Base-by-base conservation (phyloP, 2,113 vertebrate species). In the Bombycilla garrulus region DNA sequence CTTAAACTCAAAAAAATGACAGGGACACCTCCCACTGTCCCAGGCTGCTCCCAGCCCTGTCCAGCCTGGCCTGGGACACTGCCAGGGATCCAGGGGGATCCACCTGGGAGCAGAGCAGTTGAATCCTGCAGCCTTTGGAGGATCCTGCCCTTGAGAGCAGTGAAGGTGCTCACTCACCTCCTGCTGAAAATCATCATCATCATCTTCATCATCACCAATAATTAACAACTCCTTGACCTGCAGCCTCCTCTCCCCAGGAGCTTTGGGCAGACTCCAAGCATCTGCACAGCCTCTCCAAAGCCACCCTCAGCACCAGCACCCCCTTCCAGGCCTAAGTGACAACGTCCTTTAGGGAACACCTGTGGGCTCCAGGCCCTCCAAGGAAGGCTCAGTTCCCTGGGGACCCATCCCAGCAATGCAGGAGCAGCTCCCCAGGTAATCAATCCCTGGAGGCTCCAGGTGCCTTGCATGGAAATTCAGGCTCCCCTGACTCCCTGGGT, bases 271-370 rank as follows among this genome's bases (percentile, higher is more conserved):
- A 14, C 48, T 23, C 40, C 48, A 45, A 7, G 38, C 58, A 23
- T 4, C 48, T 11, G 33, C 67, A 31, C 3, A 16, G 56, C 57
- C 47, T 17, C 67, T 51, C 17, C 57, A 26, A 18, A 45, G 57
- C 33, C 26, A 5, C 35, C 81, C 26, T 7, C 6, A 16, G 47
- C 33, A 45, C 10, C 38, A 45, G 67, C 26, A 17, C 13, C 47
- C 56, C 4, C 21, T 22, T 4, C 81, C 48, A 83, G 28, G 22
- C 15, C 33, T 9, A 3, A 31, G 47, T 12, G 33, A 31, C 64
- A 45, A 5, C 0, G 0, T 16, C 8, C 77, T 56, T 12, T 21
- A 4, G 15, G 40, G 50, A 12, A 1, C 61, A 22, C 17, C 13
- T 4, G 0, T 56, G 77, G 50, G 40, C n/a, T 15, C 56, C 36